These are phyloP conservation scores for Amphimedon queenslandica DNA, from an alignment of 37 sponge, comb jelly and placozoan genomes.

Conservation along the genomic window DNA sequence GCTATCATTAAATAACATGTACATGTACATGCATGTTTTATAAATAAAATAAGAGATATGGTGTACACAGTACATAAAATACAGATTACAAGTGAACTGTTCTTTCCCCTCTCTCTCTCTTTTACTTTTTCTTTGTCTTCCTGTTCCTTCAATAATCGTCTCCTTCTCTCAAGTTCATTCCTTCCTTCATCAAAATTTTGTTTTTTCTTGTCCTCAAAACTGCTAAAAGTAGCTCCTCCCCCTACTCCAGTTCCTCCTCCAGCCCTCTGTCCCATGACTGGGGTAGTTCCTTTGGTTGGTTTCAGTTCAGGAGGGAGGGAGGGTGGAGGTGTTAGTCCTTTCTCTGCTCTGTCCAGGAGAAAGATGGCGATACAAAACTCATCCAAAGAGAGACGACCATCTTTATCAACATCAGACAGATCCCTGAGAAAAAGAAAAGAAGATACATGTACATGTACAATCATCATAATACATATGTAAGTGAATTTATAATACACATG, in stretches of 20 bases:
- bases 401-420: slow-evolving; percentile 72
- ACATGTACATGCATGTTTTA: too few species aligned
- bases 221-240: not conserved
- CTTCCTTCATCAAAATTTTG: slow-evolving; percentile 77
- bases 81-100: not conserved
- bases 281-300: not conserved
- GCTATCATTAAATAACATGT: too few species aligned
- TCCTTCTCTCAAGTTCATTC: slow-evolving; percentile 63
- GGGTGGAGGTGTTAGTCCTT: slow-evolving; percentile 42
- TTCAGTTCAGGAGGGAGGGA: slow-evolving; percentile 53
- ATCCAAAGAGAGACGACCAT: slow-evolving; percentile 53
- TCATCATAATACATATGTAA: too few species aligned
- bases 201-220: slow-evolving; percentile 73
- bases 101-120: not conserved
- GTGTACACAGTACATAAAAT: too few species aligned
- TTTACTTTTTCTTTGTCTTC: slow-evolving; percentile 63
- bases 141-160: slow-evolving; percentile 45
- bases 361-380: slow-evolving; percentile 80
- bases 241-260: slow-evolving; percentile 2
- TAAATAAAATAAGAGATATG: too few species aligned
- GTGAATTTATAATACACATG: too few species aligned
- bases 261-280: not conserved
- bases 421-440: too few species aligned
- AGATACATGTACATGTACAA: not conserved
- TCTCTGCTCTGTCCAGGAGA: slow-evolving; percentile 47